Percentiles rank a stretch among this genome's conserved stretches.
Evolutionary conservation across 2,797 vertebrate genomes (phyloP).

Genomic region (Parauchenoglanis punctatus): DNA sequence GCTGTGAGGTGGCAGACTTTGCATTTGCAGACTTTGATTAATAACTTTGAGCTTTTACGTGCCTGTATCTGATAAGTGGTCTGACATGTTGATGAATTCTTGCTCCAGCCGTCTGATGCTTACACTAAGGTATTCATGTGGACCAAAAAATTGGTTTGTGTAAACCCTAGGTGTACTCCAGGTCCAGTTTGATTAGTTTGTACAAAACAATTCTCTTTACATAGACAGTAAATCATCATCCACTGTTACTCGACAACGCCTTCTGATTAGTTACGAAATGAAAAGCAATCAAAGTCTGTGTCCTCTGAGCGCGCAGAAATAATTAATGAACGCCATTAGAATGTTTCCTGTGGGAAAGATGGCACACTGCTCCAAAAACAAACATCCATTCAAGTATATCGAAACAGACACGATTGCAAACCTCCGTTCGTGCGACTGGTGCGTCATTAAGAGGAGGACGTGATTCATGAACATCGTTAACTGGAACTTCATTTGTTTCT

Average conservation of each 20-base stretch:
- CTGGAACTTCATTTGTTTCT: slow-evolving; percentile 38
- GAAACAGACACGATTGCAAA: slow-evolving; percentile 5
- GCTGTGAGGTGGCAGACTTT: background rate
- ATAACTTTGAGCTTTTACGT: slow-evolving; percentile 19
- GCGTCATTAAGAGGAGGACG: slow-evolving; percentile 20
- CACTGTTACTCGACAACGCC: background rate
- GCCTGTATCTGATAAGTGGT: slow-evolving; percentile 32
- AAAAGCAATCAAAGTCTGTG: slow-evolving; percentile 25
- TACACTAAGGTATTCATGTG: slow-evolving; percentile 6
- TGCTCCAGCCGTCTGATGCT: background rate
- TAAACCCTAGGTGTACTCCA: slow-evolving; percentile 1
- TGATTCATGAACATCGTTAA: slow-evolving; percentile 13
- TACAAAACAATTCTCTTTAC: slow-evolving; percentile 16
- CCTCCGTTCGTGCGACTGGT: background rate
- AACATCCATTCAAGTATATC: slow-evolving; percentile 12
- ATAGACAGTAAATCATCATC: slow-evolving; percentile 28
- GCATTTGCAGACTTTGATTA: slow-evolving; percentile 25
- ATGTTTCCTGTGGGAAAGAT: slow-evolving; percentile 24
- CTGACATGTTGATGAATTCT: slow-evolving; percentile 26
- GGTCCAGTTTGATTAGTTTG: slow-evolving; percentile 21
- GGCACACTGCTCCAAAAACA: background rate
- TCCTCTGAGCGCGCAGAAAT: slow-evolving; percentile 13
- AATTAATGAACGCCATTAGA: slow-evolving; percentile 47
- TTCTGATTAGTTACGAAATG: slow-evolving; percentile 40
- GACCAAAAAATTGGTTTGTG: background rate